These are phyloP conservation scores for Exocentrus adspersus DNA, from an alignment of 2,888 invertebrate species.

Conservation along the genomic window DNA sequence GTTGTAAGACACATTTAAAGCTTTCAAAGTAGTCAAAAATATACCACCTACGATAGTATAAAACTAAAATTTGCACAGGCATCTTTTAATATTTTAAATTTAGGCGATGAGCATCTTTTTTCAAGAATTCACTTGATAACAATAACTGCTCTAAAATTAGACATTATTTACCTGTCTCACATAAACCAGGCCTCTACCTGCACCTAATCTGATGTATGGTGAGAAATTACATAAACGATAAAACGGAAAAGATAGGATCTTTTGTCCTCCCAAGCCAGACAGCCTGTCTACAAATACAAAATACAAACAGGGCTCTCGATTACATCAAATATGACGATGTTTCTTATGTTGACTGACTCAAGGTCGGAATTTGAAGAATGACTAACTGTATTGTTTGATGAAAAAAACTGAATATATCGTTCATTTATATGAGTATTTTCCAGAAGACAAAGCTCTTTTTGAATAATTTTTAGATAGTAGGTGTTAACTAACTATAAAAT, in stretches of 20 bases:
- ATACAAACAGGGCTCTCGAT: conserved; percentile 8
- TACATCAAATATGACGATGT: conserved; percentile 19
- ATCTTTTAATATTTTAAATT: no score
- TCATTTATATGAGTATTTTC: no score
- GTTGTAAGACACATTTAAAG: no score
- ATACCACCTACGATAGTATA: no score
- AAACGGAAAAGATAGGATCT: conserved; percentile 9
- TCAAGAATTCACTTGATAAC: neutral
- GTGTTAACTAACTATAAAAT: no score
- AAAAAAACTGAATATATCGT: neutral
- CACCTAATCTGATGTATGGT: conserved; percentile 2
- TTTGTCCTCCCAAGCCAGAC: conserved; percentile 6
- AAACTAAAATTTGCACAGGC: no score
- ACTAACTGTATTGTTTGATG: neutral
- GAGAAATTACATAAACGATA: conserved; percentile 4
- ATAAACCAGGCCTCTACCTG: neutral
- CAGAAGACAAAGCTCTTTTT: no score
- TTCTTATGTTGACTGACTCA: conserved; percentile 5
- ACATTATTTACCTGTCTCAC: neutral
- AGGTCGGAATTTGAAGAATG: neutral
- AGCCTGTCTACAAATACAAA: conserved; percentile 23
- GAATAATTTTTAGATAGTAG: no score
- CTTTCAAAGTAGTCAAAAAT: no score
- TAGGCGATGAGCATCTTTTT: no score
- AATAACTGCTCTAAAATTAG: conserved; percentile 3